A percentile compares a stretch with the other conserved stretches of the same genome.
phyloP scores from a whole-genome alignment of 2,113 vertebrate genomes.

The Andinoacara biseriatus region DNA sequence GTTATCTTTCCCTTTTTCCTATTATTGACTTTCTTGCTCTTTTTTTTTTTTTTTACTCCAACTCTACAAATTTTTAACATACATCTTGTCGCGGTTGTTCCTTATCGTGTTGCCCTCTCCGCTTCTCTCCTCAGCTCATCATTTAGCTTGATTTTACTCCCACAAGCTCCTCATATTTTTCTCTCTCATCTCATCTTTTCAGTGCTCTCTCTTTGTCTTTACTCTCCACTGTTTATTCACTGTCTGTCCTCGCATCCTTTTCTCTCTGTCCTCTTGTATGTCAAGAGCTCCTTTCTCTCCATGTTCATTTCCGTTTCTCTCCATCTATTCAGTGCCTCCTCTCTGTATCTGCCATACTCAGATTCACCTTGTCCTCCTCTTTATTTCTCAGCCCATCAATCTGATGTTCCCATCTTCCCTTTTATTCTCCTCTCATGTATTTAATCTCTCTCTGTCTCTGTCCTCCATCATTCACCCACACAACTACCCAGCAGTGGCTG shows the following conservation, averaged over 20 bases:
- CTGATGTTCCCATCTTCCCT: conserved; percentile 64
- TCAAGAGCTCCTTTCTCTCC: conserved; percentile 29
- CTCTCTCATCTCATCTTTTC: conserved; percentile 27
- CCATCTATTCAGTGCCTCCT: conserved; percentile 39
- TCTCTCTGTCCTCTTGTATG: neutral
- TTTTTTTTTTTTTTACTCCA: neutral
- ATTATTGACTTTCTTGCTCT: neutral
- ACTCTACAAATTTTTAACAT: neutral
- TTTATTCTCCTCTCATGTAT: conserved; percentile 66
- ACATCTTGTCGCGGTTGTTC: neutral
- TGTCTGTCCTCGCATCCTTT: conserved; percentile 21
- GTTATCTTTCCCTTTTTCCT: neutral
- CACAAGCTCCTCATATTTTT: neutral
- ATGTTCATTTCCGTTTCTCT: conserved; percentile 60
- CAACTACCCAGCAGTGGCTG: conserved; percentile 62
- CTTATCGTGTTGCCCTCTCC: neutral
- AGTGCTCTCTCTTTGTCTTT: conserved; percentile 31
- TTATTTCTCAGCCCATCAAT: conserved; percentile 65
- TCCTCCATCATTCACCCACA: conserved; percentile 61
- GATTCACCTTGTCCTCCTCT: conserved; percentile 62
- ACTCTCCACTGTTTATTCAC: conserved; percentile 34
- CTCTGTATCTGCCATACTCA: conserved; percentile 33
- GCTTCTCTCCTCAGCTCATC: neutral
- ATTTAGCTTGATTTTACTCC: conserved; percentile 8
- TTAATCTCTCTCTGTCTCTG: conserved; percentile 62